Conservation (phyloP, 2,888 invertebrate species). For the Linhomoeus sp. region DNA sequence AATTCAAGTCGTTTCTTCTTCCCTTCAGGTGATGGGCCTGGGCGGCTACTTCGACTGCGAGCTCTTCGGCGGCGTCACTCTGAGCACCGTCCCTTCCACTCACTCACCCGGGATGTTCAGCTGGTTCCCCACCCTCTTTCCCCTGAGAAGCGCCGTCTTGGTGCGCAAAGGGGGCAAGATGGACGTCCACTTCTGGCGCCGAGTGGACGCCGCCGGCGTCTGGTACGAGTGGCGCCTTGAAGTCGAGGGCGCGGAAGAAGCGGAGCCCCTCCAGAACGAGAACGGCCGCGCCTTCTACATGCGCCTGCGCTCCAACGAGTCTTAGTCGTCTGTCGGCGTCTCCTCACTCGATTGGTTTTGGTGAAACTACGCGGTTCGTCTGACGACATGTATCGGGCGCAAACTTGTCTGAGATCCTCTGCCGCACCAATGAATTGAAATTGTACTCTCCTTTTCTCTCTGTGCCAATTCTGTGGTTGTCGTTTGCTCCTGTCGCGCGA, state of each 20-base stretch:
- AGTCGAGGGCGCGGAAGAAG: conserved; percentile 1
- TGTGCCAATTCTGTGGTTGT: too few species aligned
- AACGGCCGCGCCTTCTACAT: conserved; percentile 16
- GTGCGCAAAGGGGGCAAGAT: conserved; percentile 11
- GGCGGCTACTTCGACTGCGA: conserved; percentile 81
- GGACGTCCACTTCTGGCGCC: conserved; percentile 10
- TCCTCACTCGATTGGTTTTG: too few species aligned
- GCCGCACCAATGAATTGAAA: too few species aligned
- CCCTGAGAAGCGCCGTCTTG: conserved; percentile 31
- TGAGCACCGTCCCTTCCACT: conserved; percentile 57
- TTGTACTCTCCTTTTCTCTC: too few species aligned
- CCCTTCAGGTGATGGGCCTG: conserved; percentile 43
- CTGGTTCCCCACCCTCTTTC: conserved; percentile 94
- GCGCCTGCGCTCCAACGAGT: conserved; percentile 4
- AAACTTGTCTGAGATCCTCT: too few species aligned
- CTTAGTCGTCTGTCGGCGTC: too few species aligned
- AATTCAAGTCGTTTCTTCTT: too few species aligned
- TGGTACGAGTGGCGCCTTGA: conserved; percentile 24
- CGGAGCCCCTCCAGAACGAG: conserved; percentile 12
- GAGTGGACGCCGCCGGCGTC: conserved; percentile 14
- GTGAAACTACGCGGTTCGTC: too few species aligned
- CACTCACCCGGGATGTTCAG: conserved; percentile 82
- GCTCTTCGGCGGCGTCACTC: conserved; percentile 57
- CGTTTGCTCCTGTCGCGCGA: too few species aligned
- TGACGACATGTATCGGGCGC: too few species aligned